Base-by-base conservation (phyloP, 2,888 invertebrate genomes). In the Chymomyza amoena region DNA sequence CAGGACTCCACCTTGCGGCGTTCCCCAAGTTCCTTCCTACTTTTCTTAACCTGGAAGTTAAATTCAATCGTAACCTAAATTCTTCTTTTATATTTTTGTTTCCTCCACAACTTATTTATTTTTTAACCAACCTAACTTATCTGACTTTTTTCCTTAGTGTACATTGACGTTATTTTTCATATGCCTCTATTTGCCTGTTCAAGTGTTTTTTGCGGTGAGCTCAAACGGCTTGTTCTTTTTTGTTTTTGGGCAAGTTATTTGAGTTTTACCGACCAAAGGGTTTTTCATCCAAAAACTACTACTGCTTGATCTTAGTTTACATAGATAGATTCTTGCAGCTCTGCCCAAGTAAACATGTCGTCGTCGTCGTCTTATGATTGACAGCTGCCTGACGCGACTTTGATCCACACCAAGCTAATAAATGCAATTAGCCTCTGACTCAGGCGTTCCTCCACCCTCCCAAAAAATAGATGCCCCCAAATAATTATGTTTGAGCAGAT, bases 401-500 rank as follows among this genome's bases (percentile, higher is more conserved):
- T 85, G 86, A 83, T 83, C 85, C 75, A 82, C 82, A 81, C 75
- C 84, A 84, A 84, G 88, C 86, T 86, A 86, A 88, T 81, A 86
- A 89, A 87, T 87, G 83, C 88, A 88, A 88, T 89, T 89, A 89
- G 84, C 86, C 57, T 45, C 39, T 57, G 56, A 16, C 28, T 15
- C 61, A n/a, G 25, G 20, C 57, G 13, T 32, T 6, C 32, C 59
- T 56, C 25, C n/a, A 32, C 5, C 39, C 39, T 5, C 39, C 39
- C 39, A n/a, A n/a, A 51, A 25, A 25, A 63, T 51, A 25, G 2
- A 50, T 13, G 28, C 16, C 39, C 39, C 39, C 39, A 13, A 45
- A 45, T 45, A 45, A 32, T 54, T 20, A 52, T 66, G 66, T 71
- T 71, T 74, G 66, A 72, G 75, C 72, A 77, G 73, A 68, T 78